Evolutionary conservation across 2,797 vertebrate genomes (phyloP).

Genomic region (Neosilurus mollespiculum): DNA sequence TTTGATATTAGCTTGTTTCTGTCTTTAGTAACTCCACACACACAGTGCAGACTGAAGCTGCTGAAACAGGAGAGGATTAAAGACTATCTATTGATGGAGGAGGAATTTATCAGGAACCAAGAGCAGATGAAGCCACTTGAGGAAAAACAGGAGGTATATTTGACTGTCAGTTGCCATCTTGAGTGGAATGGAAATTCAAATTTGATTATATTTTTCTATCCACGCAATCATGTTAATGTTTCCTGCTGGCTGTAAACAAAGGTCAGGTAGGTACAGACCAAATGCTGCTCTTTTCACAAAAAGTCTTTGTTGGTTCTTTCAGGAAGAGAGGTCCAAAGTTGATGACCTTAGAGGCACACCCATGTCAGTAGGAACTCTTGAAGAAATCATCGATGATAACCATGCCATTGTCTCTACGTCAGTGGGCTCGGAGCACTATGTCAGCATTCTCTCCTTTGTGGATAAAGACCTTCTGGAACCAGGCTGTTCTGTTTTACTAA

Average conservation of each 20-base stretch:
- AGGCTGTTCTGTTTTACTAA: slow-evolving; percentile 94
- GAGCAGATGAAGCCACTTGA: slow-evolving; percentile 99
- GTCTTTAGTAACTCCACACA: slow-evolving; percentile 90
- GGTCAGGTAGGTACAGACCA: not conserved
- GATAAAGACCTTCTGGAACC: slow-evolving; percentile 97
- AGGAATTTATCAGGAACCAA: slow-evolving; percentile 98
- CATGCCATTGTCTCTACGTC: slow-evolving; percentile 97
- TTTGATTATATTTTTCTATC: not conserved
- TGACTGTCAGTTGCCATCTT: not conserved
- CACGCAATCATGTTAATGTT: not conserved
- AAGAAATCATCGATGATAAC: slow-evolving; percentile 99
- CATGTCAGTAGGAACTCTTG: slow-evolving; percentile 96
- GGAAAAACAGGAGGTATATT: slow-evolving; percentile 93
- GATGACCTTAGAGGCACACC: slow-evolving; percentile 97
- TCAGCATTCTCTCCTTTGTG: slow-evolving; percentile 97
- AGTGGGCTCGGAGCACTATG: slow-evolving; percentile 96
- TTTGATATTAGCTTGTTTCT: not conserved
- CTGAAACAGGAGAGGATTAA: slow-evolving; percentile 88
- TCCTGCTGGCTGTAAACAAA: not conserved
- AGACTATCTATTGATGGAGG: slow-evolving; percentile 97
- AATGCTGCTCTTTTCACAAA: not conserved
- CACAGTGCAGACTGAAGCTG: slow-evolving; percentile 88
- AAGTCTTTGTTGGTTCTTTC: slow-evolving; percentile 22
- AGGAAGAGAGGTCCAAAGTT: slow-evolving; percentile 98
- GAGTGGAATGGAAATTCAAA: not conserved